Evolutionary conservation across 2,797 vertebrate genomes (phyloP).

Genomic region (Periparus ater): DNA sequence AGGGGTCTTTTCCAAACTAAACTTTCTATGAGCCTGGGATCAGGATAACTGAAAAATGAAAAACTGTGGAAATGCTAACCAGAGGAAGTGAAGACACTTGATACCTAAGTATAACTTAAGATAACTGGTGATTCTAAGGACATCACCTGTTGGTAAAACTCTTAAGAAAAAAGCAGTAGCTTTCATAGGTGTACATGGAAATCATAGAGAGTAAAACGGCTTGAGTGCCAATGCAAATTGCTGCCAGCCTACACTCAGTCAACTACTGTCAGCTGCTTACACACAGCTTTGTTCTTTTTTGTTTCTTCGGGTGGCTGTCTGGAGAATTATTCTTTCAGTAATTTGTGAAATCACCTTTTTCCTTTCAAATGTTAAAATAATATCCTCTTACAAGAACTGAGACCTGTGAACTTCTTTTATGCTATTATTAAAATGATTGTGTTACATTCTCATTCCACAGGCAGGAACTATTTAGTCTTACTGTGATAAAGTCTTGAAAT

Average conservation of each 20-base stretch:
- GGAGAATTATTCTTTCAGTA: neutral
- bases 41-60: neutral
- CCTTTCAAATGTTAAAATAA: neutral
- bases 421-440: neutral
- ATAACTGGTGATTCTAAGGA: neutral
- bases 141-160: neutral
- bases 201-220: neutral
- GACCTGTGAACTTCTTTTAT: neutral
- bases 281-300: neutral
- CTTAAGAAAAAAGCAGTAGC: neutral
- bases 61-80: neutral
- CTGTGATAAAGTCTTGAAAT: neutral
- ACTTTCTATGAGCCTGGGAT: neutral
- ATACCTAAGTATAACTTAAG: neutral
- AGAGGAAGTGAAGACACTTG: neutral
- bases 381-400: neutral
- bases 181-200: neutral
- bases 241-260: neutral
- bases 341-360: neutral
- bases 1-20: neutral
- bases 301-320: neutral
- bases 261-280: neutral
- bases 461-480: neutral
- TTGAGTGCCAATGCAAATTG: neutral
- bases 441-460: neutral